Percentiles rank a stretch among this genome's conserved stretches.
Conservation (phyloP, 2,113 vertebrate species). For the Coryphaenoides rupestris region DNA sequence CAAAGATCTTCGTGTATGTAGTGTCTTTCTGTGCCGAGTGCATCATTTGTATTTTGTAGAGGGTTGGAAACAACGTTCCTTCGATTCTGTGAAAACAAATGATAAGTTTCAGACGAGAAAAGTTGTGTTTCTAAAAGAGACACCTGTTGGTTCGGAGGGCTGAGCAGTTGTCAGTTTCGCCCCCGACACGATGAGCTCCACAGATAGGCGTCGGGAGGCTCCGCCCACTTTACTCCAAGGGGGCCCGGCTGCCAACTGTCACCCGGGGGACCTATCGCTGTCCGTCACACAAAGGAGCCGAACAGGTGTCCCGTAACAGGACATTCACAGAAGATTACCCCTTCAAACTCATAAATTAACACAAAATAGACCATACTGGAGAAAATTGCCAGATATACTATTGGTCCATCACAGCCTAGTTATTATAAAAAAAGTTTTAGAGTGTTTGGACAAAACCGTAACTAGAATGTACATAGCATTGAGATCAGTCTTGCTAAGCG, state of each 20-base stretch:
- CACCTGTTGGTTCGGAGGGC: constrained; percentile 62
- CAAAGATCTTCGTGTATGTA: constrained; percentile 97
- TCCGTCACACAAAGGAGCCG: background rate
- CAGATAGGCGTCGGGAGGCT: constrained; percentile 32
- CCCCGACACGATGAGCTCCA: constrained; percentile 13
- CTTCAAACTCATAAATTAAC: too few relatives aligned
- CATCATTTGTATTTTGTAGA: constrained; percentile 68
- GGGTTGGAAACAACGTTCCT: constrained; percentile 16
- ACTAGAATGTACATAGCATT: too few relatives aligned
- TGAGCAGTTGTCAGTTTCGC: constrained; percentile 50
- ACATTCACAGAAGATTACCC: too few relatives aligned
- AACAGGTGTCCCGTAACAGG: too few relatives aligned
- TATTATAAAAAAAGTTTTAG: too few relatives aligned
- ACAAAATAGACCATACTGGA: too few relatives aligned
- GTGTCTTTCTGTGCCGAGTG: constrained; percentile 98
- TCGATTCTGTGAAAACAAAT: background rate
- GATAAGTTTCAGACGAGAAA: background rate
- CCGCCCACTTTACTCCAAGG: constrained; percentile 40
- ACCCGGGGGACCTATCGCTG: background rate
- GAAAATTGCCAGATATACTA: too few relatives aligned
- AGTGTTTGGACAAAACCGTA: too few relatives aligned
- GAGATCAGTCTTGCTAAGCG: too few relatives aligned
- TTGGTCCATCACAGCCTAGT: too few relatives aligned
- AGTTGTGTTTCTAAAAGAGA: constrained; percentile 11
- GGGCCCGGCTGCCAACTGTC: background rate